These are phyloP conservation scores for Danionella cerebrum DNA, from an alignment of 2,113 vertebrate genomes.

Conservation along the genomic window DNA sequence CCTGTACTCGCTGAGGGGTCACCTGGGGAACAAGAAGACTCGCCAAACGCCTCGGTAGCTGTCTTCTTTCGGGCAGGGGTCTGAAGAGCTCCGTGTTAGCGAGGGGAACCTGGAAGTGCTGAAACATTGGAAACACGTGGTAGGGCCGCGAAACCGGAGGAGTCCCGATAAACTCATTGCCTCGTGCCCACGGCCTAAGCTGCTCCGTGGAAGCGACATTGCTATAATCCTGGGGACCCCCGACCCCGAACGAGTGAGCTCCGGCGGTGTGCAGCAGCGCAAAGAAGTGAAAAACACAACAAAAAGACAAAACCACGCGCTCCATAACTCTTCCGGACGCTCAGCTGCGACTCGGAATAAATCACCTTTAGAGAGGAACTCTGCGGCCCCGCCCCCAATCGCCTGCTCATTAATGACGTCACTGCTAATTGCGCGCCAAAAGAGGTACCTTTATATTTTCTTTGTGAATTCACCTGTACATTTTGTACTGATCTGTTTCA, in stretches of 20 bases:
- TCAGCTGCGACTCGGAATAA: not conserved
- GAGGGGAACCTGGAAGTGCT: not conserved
- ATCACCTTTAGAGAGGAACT: not conserved
- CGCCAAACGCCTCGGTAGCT: constrained; percentile 5
- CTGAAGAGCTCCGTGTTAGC: constrained; percentile 10
- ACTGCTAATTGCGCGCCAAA: not conserved
- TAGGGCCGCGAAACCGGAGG: not conserved
- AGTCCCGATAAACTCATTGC: not conserved
- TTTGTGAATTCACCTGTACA: too few species aligned
- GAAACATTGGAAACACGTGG: constrained; percentile 38
- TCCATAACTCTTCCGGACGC: not conserved
- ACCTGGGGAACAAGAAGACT: constrained; percentile 24
- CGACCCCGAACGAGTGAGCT: not conserved
- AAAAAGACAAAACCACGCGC: not conserved
- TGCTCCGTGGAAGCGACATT: not conserved
- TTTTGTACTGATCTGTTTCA: too few species aligned
- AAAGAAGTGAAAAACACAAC: not conserved
- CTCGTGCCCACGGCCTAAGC: not conserved
- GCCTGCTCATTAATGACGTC: constrained; percentile 1
- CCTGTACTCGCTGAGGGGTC: not conserved
- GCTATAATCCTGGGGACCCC: not conserved
- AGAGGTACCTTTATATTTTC: too few species aligned
- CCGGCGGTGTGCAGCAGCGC: not conserved
- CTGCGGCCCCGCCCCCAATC: not conserved
- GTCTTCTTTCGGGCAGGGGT: not conserved